Conservation (phyloP, 2,888 invertebrate species). For the Frankliniella intonsa region DNA sequence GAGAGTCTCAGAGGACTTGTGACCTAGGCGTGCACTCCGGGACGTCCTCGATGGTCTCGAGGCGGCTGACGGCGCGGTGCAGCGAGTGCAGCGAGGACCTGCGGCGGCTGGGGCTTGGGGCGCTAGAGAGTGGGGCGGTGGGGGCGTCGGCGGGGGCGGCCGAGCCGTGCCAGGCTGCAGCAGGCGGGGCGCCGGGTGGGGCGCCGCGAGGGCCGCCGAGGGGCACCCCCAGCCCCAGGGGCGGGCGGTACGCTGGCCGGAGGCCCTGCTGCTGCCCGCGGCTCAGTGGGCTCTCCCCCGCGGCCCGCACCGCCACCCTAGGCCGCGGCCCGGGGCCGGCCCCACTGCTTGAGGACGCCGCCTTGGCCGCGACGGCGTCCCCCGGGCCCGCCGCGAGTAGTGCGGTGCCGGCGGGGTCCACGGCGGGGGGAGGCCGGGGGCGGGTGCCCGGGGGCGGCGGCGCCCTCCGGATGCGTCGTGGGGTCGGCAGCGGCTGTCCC, state of each 20-base stretch:
- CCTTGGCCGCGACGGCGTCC: too few relatives aligned
- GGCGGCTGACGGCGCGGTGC: constrained; percentile 1
- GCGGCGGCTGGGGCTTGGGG: not conserved
- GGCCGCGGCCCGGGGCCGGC: not conserved
- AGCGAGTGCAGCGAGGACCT: not conserved
- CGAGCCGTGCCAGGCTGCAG: not conserved
- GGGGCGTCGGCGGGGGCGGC: not conserved
- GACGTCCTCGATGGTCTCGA: constrained; percentile 15
- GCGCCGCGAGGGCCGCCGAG: not conserved
- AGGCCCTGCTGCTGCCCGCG: not conserved
- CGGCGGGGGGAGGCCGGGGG: not conserved
- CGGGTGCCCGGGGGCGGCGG: not conserved
- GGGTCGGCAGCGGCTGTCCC: not conserved
- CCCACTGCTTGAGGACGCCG: too few relatives aligned
- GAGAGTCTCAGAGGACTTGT: too few relatives aligned
- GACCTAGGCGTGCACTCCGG: constrained; percentile 8
- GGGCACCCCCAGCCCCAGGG: not conserved
- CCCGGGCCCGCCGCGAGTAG: too few relatives aligned
- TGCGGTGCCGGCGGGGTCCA: not conserved
- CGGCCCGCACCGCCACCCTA: not conserved
- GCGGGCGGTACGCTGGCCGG: not conserved
- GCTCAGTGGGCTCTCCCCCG: not conserved
- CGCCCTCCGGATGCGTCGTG: not conserved
- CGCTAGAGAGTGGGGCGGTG: too few relatives aligned
- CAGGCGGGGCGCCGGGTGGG: not conserved